Percentiles rank a stretch among this genome's conserved stretches.
These are phyloP conservation scores for Antechinus flavipes DNA, from an alignment of 2,113 vertebrate genomes.

Conservation along the genomic window DNA sequence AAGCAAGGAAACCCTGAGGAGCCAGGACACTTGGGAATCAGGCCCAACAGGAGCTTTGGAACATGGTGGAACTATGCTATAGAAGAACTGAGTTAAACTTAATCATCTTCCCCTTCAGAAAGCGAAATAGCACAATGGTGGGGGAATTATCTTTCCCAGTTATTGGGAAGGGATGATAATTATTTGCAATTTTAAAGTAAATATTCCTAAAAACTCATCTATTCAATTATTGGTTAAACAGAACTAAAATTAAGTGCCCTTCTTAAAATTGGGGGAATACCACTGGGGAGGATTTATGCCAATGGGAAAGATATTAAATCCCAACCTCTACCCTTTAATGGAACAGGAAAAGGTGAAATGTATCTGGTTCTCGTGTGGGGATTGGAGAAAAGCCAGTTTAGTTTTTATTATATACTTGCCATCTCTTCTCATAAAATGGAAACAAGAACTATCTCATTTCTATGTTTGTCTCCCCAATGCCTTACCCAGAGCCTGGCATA, in stretches of 20 bases:
- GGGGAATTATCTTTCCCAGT: background rate
- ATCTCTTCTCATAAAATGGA: background rate
- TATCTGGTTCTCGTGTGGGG: background rate
- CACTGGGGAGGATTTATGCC: background rate
- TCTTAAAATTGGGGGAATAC: background rate
- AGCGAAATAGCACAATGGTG: background rate
- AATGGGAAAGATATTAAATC: background rate
- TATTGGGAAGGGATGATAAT: background rate
- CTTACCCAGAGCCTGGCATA: background rate
- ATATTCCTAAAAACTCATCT: background rate
- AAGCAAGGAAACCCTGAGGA: background rate
- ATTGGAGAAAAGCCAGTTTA: background rate
- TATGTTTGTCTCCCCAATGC: background rate
- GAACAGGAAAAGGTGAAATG: background rate
- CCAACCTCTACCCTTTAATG: background rate
- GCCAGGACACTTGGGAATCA: background rate
- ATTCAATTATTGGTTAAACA: background rate
- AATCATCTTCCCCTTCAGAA: background rate
- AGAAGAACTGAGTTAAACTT: background rate
- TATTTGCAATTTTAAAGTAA: background rate
- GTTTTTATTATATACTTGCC: background rate
- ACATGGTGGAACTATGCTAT: background rate
- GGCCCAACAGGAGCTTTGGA: background rate
- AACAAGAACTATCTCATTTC: background rate
- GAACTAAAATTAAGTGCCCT: background rate